Evolutionary conservation across 2,113 vertebrate genomes (phyloP), one percentile per base, ranked within the genome.

Genomic region (Oxyruncus cristatus): DNA sequence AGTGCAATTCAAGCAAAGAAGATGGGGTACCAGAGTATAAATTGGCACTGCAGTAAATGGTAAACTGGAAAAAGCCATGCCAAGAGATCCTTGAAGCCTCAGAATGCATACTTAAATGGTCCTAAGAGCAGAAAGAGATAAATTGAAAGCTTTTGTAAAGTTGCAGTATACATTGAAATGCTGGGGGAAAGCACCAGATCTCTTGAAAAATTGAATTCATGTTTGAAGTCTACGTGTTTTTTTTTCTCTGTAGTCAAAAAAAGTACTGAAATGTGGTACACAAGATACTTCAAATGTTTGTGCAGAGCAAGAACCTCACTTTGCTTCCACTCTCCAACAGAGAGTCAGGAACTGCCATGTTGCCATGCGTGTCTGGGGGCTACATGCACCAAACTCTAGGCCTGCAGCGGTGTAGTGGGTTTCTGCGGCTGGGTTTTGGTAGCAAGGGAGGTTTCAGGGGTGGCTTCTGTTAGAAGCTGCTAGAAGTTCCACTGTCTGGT

Each of bases 321-420:
- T 56, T 14, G 47, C 11, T 83, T 67, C 35, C 53, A 5, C 41
- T 47, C 37, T 74, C 53, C 42, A 58, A 28, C 22, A 76, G 56
- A 44, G 12, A 93, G 10, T 3, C n/a, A 53, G 63, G 55, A 88
- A 44, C 66, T 72, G 16, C 17, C 4, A 1, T 24, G 30, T 44
- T 2, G 0, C 71, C 24, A 12, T 5, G 13, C 21, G 75, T 12
- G 7, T 67, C 35, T 39, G 21, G 17, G 6, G 42, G 19, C 17
- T n/a, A 32, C 8, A 2, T 5, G 20, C 0, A 3, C 14, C 15
- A 23, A 41, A 6, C 4, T 4, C 13, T 18, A 22, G 13, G 26
- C 8, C 37, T n/a, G 16, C 4, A 3, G 0, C n/a, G 50, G 14
- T 16, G 26, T 27, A 52, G 50, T 16, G 50, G 26, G 26, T 52